phyloP scores from a whole-genome alignment of 2,888 invertebrate species.

The Teleiodes luculella region DNA sequence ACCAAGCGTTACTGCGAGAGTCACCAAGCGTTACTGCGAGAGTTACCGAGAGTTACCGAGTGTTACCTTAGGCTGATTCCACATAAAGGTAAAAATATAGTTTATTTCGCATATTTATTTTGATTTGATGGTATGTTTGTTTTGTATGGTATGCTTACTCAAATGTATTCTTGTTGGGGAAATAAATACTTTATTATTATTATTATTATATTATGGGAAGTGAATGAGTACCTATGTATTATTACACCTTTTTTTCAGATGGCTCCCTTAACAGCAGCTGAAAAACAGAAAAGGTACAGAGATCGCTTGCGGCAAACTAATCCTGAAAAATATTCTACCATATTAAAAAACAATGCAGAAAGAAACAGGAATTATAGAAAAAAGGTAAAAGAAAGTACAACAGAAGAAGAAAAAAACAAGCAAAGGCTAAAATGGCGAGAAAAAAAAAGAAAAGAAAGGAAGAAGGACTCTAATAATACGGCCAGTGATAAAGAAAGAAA shows the following conservation, averaged over 20 bases:
- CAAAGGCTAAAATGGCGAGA: neutral
- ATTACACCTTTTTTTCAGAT: conserved; percentile 1
- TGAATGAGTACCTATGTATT: too few species aligned
- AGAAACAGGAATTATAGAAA: conserved; percentile 2
- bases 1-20: neutral
- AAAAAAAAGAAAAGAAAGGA: conserved; percentile 3
- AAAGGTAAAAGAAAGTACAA: neutral
- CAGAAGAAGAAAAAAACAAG: conserved; percentile 5
- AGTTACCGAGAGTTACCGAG: neutral
- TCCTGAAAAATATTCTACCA: conserved; percentile 2
- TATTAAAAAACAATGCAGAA: conserved; percentile 5
- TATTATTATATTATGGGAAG: too few species aligned
- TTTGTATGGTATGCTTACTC: too few species aligned
- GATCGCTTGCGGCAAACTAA: conserved; percentile 6
- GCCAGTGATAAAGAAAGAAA: conserved; percentile 1
- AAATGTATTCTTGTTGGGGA: too few species aligned
- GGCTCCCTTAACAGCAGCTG: conserved; percentile 7
- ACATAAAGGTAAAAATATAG: neutral
- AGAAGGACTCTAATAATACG: neutral
- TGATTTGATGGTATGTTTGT: conserved; percentile 3
- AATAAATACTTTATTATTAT: too few species aligned
- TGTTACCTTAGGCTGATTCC: neutral
- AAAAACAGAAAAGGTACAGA: conserved; percentile 7
- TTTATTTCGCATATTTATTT: conserved; percentile 2
- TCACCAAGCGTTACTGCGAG: neutral